Base-by-base conservation (phyloP, 2,888 invertebrate genomes). In the Apotomis capreana region DNA sequence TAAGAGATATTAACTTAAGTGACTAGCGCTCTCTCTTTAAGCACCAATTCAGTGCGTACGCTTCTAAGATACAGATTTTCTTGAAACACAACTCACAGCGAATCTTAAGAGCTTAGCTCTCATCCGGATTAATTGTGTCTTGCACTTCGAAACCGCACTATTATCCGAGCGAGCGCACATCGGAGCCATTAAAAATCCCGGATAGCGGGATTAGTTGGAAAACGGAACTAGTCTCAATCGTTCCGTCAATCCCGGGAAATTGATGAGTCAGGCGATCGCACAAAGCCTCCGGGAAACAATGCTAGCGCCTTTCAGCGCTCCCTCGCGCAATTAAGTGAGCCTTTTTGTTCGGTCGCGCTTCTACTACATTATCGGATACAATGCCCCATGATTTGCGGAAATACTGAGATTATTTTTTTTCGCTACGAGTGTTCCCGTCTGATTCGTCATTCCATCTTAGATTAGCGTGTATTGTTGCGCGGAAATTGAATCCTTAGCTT, bases 351-450 rank as follows among this genome's bases (percentile, higher is more conserved):
- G 81, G 79, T 78, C 81, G 79, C 86, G 86, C 83, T 88, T 86
- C 84, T 84, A 90, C 89, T 91, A 89, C 88, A 91, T 92, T 92
- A 92, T 90, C 86, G 84, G 84, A 85, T 86, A 92, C 92, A 93
- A 93, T 90, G 87, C 87, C 83, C 84, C 84, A 89, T 93, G 92
- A 93, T 88, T 93, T 92, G 92, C 92, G 89, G 87, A 89, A 91
- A 89, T 83, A 81, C 80, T 75, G 82, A 85, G 88, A 90, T 90
- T 88, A 84, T 89, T 90, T 91, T 40, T 5, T 84, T 88, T 87
- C 86, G 75, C 80, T 84, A 79, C 78, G 84, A 80, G 84, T 79
- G 70, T 79, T 80, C 82, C 85, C 79, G 79, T 80, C 82, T 85
- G 88, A 89, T 89, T 90, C 84, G 84, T 88, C 89, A 87, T 87